These are phyloP conservation scores for Conus canariensis DNA, from an alignment of 2,888 invertebrate species.

Conservation along the genomic window DNA sequence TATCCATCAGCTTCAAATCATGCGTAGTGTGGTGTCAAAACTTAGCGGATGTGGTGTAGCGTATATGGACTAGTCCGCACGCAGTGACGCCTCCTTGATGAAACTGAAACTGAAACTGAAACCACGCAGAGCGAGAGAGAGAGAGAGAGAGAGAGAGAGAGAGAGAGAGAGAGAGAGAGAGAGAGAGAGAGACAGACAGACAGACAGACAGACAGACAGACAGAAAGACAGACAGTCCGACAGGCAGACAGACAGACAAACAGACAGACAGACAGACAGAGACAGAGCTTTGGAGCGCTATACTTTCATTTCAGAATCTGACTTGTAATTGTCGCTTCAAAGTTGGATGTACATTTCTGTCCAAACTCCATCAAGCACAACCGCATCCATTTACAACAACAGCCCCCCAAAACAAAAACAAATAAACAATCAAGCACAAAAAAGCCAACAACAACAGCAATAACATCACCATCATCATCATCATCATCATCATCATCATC, in stretches of 20 bases:
- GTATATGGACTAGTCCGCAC: neutral
- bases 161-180: constrained; percentile 25
- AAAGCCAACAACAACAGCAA: neutral
- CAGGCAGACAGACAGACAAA: neutral
- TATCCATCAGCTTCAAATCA: too few relatives aligned
- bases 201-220: neutral
- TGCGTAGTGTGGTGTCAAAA: too few relatives aligned
- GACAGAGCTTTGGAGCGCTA: neutral
- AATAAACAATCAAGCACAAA: neutral
- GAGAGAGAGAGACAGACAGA: constrained; percentile 13
- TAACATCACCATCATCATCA: too few relatives aligned
- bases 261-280: neutral
- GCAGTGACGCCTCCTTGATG: too few relatives aligned
- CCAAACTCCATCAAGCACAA: too few relatives aligned
- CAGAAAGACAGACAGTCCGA: neutral
- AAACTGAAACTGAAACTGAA: neutral
- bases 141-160: constrained; percentile 26
- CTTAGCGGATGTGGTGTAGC: too few relatives aligned
- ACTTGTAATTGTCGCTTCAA: too few relatives aligned
- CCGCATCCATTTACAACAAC: neutral
- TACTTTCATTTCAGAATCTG: too few relatives aligned
- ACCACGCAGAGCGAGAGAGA: neutral
- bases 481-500: too few relatives aligned
- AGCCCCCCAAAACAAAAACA: neutral
- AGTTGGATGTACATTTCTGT: too few relatives aligned